These are phyloP conservation scores for Grallaria varia DNA, from an alignment of 2,113 vertebrate genomes.

Conservation along the genomic window DNA sequence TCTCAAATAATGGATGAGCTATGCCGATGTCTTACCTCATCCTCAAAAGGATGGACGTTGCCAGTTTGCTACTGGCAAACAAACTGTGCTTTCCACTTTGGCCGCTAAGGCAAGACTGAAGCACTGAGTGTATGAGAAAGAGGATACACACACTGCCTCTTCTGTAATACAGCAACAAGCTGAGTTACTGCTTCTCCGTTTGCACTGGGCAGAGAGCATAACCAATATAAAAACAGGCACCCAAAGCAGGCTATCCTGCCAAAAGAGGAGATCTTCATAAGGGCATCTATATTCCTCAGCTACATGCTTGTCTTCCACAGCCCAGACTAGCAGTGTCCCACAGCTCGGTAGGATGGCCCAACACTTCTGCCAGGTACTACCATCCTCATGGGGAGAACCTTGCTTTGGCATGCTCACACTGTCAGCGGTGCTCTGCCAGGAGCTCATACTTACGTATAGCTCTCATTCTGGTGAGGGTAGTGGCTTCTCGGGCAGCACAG, in stretches of 20 bases:
- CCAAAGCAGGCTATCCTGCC: neutral
- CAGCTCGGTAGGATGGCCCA: neutral
- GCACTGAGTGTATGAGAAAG: neutral
- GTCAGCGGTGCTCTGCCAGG: neutral
- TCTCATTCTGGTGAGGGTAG: rapidly evolving
- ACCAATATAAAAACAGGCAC: neutral
- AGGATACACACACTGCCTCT: neutral
- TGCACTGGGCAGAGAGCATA: neutral
- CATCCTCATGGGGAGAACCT: neutral
- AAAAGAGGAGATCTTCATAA: neutral
- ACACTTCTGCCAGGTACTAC: neutral
- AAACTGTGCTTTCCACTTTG: neutral
- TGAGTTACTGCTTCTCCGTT: neutral
- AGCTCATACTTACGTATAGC: neutral
- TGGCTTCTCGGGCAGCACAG: rapidly evolving
- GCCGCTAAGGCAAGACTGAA: neutral
- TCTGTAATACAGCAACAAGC: neutral
- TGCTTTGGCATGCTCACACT: neutral
- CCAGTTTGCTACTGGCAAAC: rapidly evolving
- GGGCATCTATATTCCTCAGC: neutral
- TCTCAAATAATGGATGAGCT: neutral
- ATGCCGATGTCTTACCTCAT: neutral
- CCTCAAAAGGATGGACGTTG: neutral
- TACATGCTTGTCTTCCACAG: neutral
- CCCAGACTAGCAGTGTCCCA: neutral